These are phyloP conservation scores for Brachyalestes nurse DNA, from an alignment of 2,797 vertebrate species.

Conservation along the genomic window DNA sequence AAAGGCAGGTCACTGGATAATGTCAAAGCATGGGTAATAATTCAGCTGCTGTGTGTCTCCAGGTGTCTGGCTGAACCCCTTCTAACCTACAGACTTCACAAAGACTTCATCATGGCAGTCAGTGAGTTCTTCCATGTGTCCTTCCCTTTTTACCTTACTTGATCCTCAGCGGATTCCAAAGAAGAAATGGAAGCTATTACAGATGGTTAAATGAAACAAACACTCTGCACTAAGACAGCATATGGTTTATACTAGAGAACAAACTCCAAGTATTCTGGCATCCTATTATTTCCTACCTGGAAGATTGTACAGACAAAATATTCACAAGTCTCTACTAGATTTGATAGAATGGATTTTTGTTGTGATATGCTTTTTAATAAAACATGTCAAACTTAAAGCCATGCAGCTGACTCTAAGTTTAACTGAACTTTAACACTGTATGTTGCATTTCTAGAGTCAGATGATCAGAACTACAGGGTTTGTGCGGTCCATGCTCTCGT, in stretches of 20 bases:
- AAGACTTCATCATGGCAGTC: conserved; percentile 96
- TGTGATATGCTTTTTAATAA: neutral
- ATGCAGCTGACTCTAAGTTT: conserved; percentile 4
- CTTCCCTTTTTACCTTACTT: neutral
- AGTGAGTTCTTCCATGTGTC: conserved; percentile 81
- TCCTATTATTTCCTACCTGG: neutral
- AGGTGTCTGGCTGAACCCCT: conserved; percentile 96
- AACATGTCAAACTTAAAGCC: neutral
- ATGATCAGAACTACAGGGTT: conserved; percentile 94
- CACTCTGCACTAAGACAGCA: neutral
- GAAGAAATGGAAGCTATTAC: conserved; percentile 22
- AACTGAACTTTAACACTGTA: conserved; percentile 23
- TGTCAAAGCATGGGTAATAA: conserved; percentile 33
- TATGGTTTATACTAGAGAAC: neutral
- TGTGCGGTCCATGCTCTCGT: conserved; percentile 93
- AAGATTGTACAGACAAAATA: neutral
- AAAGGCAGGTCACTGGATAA: neutral
- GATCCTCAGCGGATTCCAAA: neutral
- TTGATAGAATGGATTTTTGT: neutral
- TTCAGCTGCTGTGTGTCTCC: conserved; percentile 24
- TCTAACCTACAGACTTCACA: conserved; percentile 96
- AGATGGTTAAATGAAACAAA: conserved; percentile 9
- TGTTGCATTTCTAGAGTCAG: conserved; percentile 85
- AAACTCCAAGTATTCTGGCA: neutral
- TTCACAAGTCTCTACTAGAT: neutral